These are phyloP conservation scores for Drosophila niveifrons DNA, from an alignment of 2,888 invertebrate genomes.

Conservation along the genomic window DNA sequence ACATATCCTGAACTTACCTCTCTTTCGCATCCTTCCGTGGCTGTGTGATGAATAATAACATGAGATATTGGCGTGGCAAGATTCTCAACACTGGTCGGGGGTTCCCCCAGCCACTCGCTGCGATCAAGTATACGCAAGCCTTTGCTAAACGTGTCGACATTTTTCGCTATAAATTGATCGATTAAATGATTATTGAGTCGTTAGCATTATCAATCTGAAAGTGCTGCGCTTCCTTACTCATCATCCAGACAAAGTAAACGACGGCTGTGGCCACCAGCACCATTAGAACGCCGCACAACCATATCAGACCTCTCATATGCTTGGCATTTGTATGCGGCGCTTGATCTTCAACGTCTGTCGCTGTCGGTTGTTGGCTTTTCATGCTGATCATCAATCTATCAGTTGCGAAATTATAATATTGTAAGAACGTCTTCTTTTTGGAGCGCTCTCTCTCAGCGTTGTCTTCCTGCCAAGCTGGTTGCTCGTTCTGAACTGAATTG, in stretches of 20 bases:
- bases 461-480: constrained; percentile 49
- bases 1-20: constrained; percentile 48
- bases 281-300: constrained; percentile 51
- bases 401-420: constrained; percentile 19
- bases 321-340: constrained; percentile 17
- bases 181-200: neutral
- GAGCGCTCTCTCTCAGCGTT: constrained; percentile 10
- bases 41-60: constrained; percentile 71
- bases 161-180: constrained; percentile 21
- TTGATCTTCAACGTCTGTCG: constrained; percentile 24
- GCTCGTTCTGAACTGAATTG: constrained; percentile 51
- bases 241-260: constrained; percentile 61
- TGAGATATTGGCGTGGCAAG: constrained; percentile 55
- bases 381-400: neutral
- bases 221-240: constrained; percentile 40
- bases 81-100: constrained; percentile 45
- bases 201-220: neutral
- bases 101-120: constrained; percentile 74
- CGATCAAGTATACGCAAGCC: constrained; percentile 68
- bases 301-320: constrained; percentile 47
- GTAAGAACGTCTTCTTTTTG: neutral
- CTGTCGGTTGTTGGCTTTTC: constrained; percentile 10
- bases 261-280: constrained; percentile 46
- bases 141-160: constrained; percentile 21
- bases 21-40: constrained; percentile 65